phyloP scores from a whole-genome alignment of 1,140 invertebrate species.

The Pseudoatta argentina region DNA sequence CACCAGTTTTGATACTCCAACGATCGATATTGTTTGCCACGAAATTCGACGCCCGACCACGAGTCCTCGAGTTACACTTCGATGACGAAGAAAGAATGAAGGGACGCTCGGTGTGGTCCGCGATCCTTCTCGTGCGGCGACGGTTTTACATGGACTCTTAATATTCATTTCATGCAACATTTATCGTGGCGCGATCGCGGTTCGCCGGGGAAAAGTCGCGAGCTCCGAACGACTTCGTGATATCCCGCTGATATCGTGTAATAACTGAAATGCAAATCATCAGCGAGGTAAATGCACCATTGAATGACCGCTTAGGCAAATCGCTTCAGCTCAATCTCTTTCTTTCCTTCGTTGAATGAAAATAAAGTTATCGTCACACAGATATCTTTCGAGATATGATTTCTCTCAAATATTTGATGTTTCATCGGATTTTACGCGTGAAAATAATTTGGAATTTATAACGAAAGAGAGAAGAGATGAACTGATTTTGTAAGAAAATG shows the following conservation, averaged over 20 bases:
- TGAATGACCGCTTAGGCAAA: constrained; percentile 21
- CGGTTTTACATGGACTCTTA: constrained; percentile 75
- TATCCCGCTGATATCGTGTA: constrained; percentile 27
- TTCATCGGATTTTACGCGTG: not conserved
- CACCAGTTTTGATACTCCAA: constrained; percentile 20
- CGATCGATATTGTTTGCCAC: constrained; percentile 6
- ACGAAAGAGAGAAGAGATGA: not conserved
- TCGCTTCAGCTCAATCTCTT: not conserved
- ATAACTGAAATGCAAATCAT: constrained; percentile 43
- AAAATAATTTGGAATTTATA: constrained; percentile 1
- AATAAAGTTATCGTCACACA: constrained; percentile 17
- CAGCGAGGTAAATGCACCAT: constrained; percentile 12
- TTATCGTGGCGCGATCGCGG: constrained; percentile 77
- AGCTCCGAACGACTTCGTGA: constrained; percentile 16
- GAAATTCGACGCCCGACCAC: constrained; percentile 25
- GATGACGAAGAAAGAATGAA: constrained; percentile 20
- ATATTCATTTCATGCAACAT: constrained; percentile 82
- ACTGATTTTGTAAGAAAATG: not conserved
- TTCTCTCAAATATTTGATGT: not conserved
- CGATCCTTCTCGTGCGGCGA: constrained; percentile 67
- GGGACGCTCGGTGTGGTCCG: constrained; percentile 40
- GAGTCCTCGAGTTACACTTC: constrained; percentile 52
- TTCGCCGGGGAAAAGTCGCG: constrained; percentile 67
- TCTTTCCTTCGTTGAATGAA: not conserved
- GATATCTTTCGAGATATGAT: not conserved